Conservation (phyloP, 2,113 vertebrate genomes). For the Heterochromis multidens region DNA sequence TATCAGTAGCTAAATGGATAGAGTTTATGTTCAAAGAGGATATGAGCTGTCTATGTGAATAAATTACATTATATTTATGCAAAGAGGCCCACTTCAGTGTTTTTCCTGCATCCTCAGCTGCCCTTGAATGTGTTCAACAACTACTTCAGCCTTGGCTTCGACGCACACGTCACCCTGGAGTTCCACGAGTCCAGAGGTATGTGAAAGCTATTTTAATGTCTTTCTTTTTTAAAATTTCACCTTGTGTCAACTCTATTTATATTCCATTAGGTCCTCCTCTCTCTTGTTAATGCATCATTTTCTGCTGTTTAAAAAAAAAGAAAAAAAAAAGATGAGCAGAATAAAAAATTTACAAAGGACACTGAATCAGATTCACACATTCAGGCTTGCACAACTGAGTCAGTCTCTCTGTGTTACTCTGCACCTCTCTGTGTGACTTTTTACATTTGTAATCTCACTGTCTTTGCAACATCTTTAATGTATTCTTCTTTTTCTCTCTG, state of each 20-base stretch:
- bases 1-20: not conserved
- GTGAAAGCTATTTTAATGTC: not conserved
- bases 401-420: not conserved
- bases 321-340: not conserved
- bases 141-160: conserved; percentile 99
- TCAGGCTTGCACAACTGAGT: not conserved
- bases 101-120: conserved; percentile 74
- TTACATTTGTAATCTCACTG: not conserved
- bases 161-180: conserved; percentile 94
- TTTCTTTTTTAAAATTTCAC: not conserved
- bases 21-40: not conserved
- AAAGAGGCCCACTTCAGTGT: not conserved
- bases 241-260: not conserved
- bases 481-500: not conserved
- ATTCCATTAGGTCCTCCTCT: not conserved
- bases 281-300: not conserved
- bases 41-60: not conserved
- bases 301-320: not conserved
- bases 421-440: not conserved
- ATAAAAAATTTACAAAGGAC: conserved; percentile 13
- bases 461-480: not conserved
- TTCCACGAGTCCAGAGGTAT: conserved; percentile 96
- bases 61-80: not conserved
- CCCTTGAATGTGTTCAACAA: conserved; percentile 98
- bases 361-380: not conserved